These are phyloP conservation scores for Tangara arthus DNA, from an alignment of 2,797 vertebrate species.

Conservation along the genomic window DNA sequence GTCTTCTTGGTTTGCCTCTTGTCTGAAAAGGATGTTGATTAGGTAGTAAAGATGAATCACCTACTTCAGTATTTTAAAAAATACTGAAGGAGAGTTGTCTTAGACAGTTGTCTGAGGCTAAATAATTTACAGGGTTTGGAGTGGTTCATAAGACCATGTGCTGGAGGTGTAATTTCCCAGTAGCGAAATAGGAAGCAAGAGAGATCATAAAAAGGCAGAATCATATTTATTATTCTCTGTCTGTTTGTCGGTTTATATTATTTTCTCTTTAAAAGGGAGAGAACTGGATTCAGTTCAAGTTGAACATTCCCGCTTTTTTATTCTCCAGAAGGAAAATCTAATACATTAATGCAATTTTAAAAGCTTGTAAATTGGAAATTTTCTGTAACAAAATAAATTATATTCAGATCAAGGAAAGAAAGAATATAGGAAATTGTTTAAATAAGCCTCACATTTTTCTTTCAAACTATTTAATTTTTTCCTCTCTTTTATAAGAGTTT, in stretches of 20 bases:
- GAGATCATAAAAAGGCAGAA: neutral
- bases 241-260: neutral
- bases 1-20: neutral
- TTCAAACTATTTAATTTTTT: neutral
- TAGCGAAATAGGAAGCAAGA: neutral
- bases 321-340: neutral
- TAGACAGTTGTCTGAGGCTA: neutral
- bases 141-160: neutral
- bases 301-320: neutral
- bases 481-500: neutral
- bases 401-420: neutral
- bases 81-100: neutral
- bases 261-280: neutral
- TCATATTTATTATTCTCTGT: constrained; percentile 13
- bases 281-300: neutral
- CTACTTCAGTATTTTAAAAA: neutral
- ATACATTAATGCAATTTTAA: neutral
- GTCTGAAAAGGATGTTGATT: neutral
- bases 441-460: neutral
- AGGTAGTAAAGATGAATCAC: neutral
- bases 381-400: neutral
- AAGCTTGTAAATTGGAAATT: neutral
- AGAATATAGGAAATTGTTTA: neutral
- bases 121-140: constrained; percentile 42
- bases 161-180: constrained; percentile 10